Percentiles rank a stretch among this genome's conserved stretches.
Conservation (phyloP, 2,113 vertebrate species). For the Ailurus styani region DNA sequence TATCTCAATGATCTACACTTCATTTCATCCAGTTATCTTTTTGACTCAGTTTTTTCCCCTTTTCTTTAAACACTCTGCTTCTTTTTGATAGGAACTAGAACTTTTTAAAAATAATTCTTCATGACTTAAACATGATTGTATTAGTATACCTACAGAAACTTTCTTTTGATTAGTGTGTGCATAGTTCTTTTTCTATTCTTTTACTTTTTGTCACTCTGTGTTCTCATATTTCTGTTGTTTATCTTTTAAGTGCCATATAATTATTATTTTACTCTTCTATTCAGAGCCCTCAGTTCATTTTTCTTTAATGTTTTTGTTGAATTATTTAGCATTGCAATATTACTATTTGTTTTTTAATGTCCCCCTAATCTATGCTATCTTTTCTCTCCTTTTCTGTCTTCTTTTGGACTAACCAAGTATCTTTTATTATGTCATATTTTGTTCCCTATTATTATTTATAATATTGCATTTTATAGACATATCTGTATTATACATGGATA, state of each 20-base stretch:
- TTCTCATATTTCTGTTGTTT: neutral
- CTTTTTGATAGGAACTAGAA: neutral
- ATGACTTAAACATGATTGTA: neutral
- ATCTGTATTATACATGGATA: neutral
- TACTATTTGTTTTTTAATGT: neutral
- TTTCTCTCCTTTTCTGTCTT: neutral
- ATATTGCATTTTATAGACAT: neutral
- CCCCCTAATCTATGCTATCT: neutral
- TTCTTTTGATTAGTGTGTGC: neutral
- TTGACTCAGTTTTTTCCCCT: neutral
- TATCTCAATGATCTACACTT: neutral
- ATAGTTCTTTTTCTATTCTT: neutral
- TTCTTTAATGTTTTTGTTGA: neutral
- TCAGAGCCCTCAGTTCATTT: neutral
- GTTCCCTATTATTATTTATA: neutral
- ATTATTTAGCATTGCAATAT: neutral
- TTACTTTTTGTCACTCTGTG: neutral
- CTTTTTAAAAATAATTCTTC: neutral
- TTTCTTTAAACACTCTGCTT: neutral
- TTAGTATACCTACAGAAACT: neutral
- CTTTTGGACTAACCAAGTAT: neutral
- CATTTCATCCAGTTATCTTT: neutral
- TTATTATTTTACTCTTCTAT: neutral
- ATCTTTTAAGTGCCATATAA: neutral
- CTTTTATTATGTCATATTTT: neutral